These are phyloP conservation scores for Mystacornis crossleyi DNA, from an alignment of 2,113 vertebrate genomes.

Conservation along the genomic window DNA sequence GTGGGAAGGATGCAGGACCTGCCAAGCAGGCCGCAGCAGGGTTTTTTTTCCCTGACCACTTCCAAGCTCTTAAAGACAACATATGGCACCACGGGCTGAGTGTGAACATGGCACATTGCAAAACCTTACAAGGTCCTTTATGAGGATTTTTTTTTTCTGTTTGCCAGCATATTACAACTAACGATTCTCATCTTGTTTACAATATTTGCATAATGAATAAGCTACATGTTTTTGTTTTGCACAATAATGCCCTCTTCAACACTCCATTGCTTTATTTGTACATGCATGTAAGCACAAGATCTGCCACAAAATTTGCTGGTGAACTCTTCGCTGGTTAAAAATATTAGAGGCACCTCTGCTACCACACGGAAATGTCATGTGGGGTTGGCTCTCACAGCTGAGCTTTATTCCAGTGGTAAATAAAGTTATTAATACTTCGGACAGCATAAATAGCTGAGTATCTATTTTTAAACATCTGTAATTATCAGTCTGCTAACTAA, in stretches of 20 bases:
- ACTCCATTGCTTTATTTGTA: neutral
- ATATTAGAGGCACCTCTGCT: neutral
- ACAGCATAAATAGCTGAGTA: neutral
- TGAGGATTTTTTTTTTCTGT: neutral
- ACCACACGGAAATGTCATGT: neutral
- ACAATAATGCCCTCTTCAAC: neutral
- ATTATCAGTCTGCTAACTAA: constrained; percentile 27
- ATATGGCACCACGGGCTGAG: neutral
- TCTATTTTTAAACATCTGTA: constrained; percentile 17
- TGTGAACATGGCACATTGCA: neutral
- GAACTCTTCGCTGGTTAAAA: neutral
- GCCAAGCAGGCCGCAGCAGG: accelerated
- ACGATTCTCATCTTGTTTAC: neutral
- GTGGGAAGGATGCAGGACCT: neutral
- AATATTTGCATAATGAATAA: neutral
- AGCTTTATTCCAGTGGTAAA: constrained; percentile 22
- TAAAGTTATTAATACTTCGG: constrained; percentile 28
- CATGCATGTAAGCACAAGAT: neutral
- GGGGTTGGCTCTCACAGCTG: neutral
- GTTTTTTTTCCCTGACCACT: neutral
- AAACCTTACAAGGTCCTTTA: neutral
- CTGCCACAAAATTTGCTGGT: neutral
- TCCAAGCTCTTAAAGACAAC: neutral
- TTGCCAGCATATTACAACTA: neutral
- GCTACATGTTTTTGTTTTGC: neutral